These are phyloP conservation scores for Alosa sapidissima DNA, from an alignment of 2,797 vertebrate genomes.

Conservation along the genomic window DNA sequence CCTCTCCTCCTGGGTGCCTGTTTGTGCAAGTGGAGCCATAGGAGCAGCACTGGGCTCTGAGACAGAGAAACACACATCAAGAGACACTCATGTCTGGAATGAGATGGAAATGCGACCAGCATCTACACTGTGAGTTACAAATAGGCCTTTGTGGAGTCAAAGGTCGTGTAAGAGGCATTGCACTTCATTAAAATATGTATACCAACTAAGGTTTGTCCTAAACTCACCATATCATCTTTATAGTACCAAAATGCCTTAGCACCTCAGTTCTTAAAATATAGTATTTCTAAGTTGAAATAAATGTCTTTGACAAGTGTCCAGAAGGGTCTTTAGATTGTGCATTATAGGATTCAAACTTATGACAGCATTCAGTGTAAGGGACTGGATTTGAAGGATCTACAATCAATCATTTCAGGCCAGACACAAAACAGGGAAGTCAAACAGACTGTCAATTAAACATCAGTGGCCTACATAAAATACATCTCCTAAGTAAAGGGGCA, in stretches of 20 bases:
- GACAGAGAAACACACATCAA: neutral
- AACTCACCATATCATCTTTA: neutral
- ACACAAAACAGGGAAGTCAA: neutral
- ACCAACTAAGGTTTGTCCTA: neutral
- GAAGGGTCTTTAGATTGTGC: neutral
- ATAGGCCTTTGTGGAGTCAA: neutral
- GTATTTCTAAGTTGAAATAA: neutral
- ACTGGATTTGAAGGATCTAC: neutral
- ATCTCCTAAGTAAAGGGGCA: neutral
- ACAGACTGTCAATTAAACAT: neutral
- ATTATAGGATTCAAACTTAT: neutral
- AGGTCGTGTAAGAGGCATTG: neutral
- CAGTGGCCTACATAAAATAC: neutral
- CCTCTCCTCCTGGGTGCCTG: constrained; percentile 4
- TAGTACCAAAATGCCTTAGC: neutral
- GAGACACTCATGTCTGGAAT: neutral
- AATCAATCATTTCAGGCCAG: neutral
- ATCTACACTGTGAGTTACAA: neutral
- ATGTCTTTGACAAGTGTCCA: neutral
- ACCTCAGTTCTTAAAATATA: neutral
- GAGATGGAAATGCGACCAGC: neutral
- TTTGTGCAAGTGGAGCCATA: neutral
- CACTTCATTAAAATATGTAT: neutral
- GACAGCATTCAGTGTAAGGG: neutral
- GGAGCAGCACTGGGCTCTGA: neutral